Base-by-base conservation (phyloP, 2,888 invertebrate genomes). In the Ptychoptera albimana region DNA sequence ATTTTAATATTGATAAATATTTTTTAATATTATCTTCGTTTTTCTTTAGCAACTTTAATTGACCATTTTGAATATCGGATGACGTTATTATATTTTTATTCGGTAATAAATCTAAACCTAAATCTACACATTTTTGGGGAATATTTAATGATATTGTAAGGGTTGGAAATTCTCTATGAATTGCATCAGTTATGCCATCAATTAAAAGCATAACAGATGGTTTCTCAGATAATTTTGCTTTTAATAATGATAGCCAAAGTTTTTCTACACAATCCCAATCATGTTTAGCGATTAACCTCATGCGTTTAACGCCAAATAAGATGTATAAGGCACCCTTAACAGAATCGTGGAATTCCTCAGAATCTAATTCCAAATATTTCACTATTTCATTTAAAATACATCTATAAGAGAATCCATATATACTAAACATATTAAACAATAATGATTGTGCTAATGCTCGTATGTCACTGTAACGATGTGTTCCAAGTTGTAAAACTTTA, bases 151-250 rank as follows among this genome's bases (percentile, higher is more conserved):
- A 67, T 1, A 81, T 77, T 44, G 75, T 72, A 12, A 76, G 71
- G 0, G 78, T 74, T 1, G 75, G 74, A 56, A 79, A 79, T 50
- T 69, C 67, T 29, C 74, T 72, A 45, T 72, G 71, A 1, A 80
- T 63, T 0, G 65, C 57, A 2, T 75, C 74, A 37, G 68, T 61
- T 43, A 78, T 61, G 0, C 60, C 63, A 50, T 75, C 73, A 49
- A 78, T 74, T 47, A 77, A 54, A 54, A 66, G 67, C 41, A 84
- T 75, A 43, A 89, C 80, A 37, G 82, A 83, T 1, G 80, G 79
- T 58, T 92, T 91, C 57, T 93, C 92, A 2, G 87, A 87, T 40
- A 86, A 79, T 49, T 79, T 79, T 1, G 87, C 80, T 46, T 73
- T 70, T 1, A 89, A 68, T 14, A 93, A 58, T 2, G 82, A 76